Conservation (phyloP, 2,113 vertebrate species). For the Prolemur simus region DNA sequence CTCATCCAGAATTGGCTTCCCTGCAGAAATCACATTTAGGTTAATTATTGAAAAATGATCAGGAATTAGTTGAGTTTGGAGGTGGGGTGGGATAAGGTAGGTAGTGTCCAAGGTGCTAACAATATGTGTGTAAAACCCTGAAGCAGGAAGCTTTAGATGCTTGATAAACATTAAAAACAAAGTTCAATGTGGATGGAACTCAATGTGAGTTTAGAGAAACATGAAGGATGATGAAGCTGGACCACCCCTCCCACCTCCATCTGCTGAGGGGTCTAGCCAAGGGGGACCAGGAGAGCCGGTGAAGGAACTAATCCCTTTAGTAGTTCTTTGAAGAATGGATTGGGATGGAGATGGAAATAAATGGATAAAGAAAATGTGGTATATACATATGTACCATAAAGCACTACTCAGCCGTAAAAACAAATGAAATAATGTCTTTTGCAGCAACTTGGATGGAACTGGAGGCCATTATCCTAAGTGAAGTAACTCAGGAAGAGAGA, state of each 20-base stretch:
- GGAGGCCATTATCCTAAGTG: too few relatives aligned
- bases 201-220: neutral
- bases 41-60: neutral
- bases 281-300: neutral
- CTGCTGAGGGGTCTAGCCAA: neutral
- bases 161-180: neutral
- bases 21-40: neutral
- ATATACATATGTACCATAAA: too few relatives aligned
- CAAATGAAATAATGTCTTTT: too few relatives aligned
- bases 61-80: neutral
- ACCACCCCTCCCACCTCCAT: fast-evolving
- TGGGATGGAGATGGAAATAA: neutral
- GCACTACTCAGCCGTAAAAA: too few relatives aligned
- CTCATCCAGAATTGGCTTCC: neutral
- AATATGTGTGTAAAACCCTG: neutral
- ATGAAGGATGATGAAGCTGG: neutral
- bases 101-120: neutral
- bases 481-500: too few relatives aligned
- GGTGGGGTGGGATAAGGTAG: neutral
- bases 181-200: neutral
- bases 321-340: neutral
- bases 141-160: neutral
- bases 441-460: too few relatives aligned
- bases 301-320: neutral
- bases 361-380: neutral